Base-by-base conservation (phyloP, 2,888 invertebrate genomes). In the Agonopterix heracliana region DNA sequence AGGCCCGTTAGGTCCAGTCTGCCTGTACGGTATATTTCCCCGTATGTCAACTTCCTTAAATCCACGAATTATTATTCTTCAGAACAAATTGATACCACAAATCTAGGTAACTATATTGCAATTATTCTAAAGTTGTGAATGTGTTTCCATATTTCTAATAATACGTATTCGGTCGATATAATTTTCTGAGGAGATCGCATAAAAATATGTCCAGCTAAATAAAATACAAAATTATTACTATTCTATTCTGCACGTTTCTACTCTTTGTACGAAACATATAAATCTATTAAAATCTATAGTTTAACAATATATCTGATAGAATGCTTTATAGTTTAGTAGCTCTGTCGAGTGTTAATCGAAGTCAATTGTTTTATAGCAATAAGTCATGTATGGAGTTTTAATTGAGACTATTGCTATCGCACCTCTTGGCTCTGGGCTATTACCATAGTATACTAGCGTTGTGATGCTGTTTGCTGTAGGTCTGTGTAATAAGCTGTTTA, bases 311-410 rank as follows among this genome's bases (percentile, higher is more conserved):
- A 57, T 53, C 61, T 38, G 48, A 50, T 67, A 68, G 63, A 72
- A 76, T 78, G 74, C 61, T 76, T 77, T 81, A 78, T 78, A 72
- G 78, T 75, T 76, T 79, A 74, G 79, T 75, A 79, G 77, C 78
- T 70, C 75, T 76, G 77, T 71, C 68, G 77, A 75, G 76, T 76
- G 75, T 79, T 84, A 85, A 85, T 85, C 76, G 81, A 83, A 82
- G 78, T 77, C 85, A 81, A 86, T 87, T 86, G 87, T 85, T 86
- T 78, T 71, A 67, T 62, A 47, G 72, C 78, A 65, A 75, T 87
- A 86, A 85, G 66, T 85, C 81, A 80, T 77, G 63, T 64, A 68
- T 66, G 61, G 66, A 64, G 65, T 71, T 78, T 85, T 85, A 85
- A 85, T 86, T 84, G 81, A 82, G 79, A 70, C 71, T 79, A 71